Evolutionary conservation across 2,113 vertebrate genomes (phyloP), one percentile per base, ranked within the genome.

Genomic region (Leptobrachium ailaonicum): DNA sequence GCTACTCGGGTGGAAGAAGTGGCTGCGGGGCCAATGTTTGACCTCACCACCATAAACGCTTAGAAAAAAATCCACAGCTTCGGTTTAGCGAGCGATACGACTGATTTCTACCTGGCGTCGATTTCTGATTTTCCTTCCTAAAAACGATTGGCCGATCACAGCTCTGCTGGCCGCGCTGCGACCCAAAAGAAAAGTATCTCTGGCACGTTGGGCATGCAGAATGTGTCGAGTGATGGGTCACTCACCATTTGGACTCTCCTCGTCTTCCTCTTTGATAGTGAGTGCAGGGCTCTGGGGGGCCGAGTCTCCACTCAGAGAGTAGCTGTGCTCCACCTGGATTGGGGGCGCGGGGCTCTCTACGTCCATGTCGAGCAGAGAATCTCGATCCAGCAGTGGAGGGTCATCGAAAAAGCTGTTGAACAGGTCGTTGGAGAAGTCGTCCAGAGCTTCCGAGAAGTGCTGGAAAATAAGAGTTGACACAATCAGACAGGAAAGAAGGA

Each of bases 321-420:
- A 99, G 91, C 98, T 99, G 92, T 99, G 98, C 87, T 99, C 97
- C 1, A 94, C 96, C 90, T 99, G 98, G 87, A 99, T 98, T 91
- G 95, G 96, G 66, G 96, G 93, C 12, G 94, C 94, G 69, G 95
- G 92, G 78, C 96, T 91, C 83, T 98, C 96, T 84, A 98, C 90
- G 83, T 98, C 97, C 93, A 99, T 96, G 88, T 98, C 95, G 87
- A 99, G 85, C 14, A 98, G 88, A 0, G 96, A 94, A 56, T 95
- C 92, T 87, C 96, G 95, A 87, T 98, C 98, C 58, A 91, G 92
- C 90, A 99, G 89, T 42, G 96, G 91, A n/a, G 96, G 95, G 80
- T 99, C 97, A 76, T 99, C 98, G 2, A 99, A 99, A 91, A 99
- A 98, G 82, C 96, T 98, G 92, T 88, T 98, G 91, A 99, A 99